Percentiles rank a stretch among this genome's conserved stretches.
Conservation (phyloP, 2,888 invertebrate species). For the Yponomeuta cagnagella region DNA sequence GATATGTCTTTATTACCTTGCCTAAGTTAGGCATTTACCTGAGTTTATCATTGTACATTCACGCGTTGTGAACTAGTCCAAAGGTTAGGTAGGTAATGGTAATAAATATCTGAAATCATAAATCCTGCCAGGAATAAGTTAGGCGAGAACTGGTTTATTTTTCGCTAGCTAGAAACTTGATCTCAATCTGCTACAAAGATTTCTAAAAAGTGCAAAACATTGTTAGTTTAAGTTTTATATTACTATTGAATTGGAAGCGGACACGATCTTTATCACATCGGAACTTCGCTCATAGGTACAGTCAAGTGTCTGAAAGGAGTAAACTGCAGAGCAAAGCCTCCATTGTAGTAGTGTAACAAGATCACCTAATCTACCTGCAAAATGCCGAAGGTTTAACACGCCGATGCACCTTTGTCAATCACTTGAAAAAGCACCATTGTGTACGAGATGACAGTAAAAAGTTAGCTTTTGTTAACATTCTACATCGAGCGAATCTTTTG, state of each 20-base stretch:
- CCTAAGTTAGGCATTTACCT: too few relatives aligned
- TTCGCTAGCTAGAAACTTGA: neutral
- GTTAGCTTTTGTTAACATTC: conserved; percentile 17
- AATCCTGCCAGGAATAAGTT: too few relatives aligned
- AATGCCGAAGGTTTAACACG: conserved; percentile 28
- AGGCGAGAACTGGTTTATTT: neutral
- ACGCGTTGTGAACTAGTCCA: too few relatives aligned
- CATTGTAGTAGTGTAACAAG: conserved; percentile 62
- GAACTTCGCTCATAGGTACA: conserved; percentile 51
- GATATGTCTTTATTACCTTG: too few relatives aligned
- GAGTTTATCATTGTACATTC: too few relatives aligned
- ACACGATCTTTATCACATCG: conserved; percentile 67
- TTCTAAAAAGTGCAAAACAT: conserved; percentile 2
- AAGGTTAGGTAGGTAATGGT: too few relatives aligned
- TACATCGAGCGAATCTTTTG: conserved; percentile 3
- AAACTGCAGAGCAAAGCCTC: conserved; percentile 31
- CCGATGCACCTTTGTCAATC: conserved; percentile 14
- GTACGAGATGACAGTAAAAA: conserved; percentile 16
- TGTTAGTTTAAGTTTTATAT: conserved; percentile 32
- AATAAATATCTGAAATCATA: too few relatives aligned
- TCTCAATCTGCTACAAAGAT: neutral
- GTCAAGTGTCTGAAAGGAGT: conserved; percentile 50
- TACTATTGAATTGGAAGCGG: conserved; percentile 50
- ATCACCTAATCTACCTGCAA: conserved; percentile 63
- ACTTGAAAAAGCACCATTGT: conserved; percentile 9